Conservation (phyloP, 2,113 vertebrate species). For the Archilochus colubris region DNA sequence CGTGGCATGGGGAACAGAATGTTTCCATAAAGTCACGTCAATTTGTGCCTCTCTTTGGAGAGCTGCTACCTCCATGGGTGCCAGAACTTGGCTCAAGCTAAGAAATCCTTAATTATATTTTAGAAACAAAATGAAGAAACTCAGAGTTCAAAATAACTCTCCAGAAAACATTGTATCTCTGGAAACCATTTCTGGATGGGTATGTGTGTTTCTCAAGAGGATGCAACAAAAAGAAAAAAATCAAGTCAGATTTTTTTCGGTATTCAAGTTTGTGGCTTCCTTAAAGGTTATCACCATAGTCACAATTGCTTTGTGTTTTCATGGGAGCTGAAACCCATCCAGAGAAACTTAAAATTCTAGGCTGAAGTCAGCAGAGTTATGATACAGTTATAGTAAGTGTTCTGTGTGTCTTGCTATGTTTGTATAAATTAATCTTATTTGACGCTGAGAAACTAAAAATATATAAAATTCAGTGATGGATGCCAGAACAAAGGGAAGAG, state of each 20-base stretch:
- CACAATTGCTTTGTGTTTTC: neutral
- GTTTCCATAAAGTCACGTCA: slow-evolving; percentile 43
- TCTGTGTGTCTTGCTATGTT: slow-evolving; percentile 19
- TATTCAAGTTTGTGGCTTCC: neutral
- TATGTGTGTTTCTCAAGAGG: slow-evolving; percentile 26
- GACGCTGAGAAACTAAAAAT: slow-evolving; percentile 29
- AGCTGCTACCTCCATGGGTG: neutral
- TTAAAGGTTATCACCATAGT: slow-evolving; percentile 11
- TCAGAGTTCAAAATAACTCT: slow-evolving; percentile 25
- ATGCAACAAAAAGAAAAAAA: neutral
- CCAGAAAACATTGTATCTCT: slow-evolving; percentile 26
- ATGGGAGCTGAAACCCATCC: neutral
- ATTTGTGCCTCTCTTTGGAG: neutral
- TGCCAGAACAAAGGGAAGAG: neutral
- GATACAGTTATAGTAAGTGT: slow-evolving; percentile 34
- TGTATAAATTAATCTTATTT: slow-evolving; percentile 37
- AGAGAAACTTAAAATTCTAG: slow-evolving; percentile 8
- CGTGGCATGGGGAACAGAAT: neutral
- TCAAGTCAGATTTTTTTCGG: neutral
- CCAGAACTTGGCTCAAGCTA: slow-evolving; percentile 37
- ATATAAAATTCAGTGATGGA: slow-evolving; percentile 9
- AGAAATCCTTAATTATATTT: slow-evolving; percentile 27
- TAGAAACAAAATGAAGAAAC: slow-evolving; percentile 47
- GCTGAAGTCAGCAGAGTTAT: slow-evolving; percentile 50
- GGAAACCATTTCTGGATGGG: slow-evolving; percentile 11